Evolutionary conservation across 2,113 vertebrate species (phyloP), one percentile per base, ranked within the genome.

Genomic region (Otocyon megalotis): DNA sequence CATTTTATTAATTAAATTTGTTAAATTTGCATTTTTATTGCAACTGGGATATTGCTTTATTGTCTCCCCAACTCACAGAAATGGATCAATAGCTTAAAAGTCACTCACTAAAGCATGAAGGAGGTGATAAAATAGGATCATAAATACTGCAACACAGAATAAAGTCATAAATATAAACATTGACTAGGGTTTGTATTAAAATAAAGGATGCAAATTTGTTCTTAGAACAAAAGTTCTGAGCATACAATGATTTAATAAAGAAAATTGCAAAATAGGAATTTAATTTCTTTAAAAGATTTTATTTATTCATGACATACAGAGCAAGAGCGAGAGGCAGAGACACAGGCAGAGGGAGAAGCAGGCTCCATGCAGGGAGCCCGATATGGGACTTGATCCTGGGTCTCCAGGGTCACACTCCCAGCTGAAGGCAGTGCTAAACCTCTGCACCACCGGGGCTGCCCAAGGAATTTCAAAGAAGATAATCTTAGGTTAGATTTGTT

Each of bases 1-100:
- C 15, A 89, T 93, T 97, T 96, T 79, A 96, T 83, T 97, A 96
- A 93, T 94, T 93, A 86, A 95, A 82, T 97, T 96, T 89, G 9
- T 88, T 79, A 79, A 50, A 93, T 97, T 94, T 97, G 48, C 87
- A 96, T 96, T 95, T 95, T 96, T 96, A 95, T 83, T 69, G 3
- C 86, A 87, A 56, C 72, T 90, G 50, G 56, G 37, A 60, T 82
- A 93, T 96, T 93, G 63, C 86, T 96, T 96, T 92, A 86, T 96
- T 76, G 17, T 67, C 80, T 86, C 20, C n/a, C 43, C 9, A 83
- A 62, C n/a, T 94, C 62, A 80, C 53, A 76, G 53, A 74, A 67
- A 92, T 81, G 63, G 79, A 94, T 90, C 88, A 80, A 48, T 93
- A 95, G 20, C 88, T 92, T 90, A 87, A 92, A 93, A 97, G 37